Evolutionary conservation across 2,113 vertebrate genomes (phyloP), one percentile per base, ranked within the genome.

Genomic region (Salvator merianae): DNA sequence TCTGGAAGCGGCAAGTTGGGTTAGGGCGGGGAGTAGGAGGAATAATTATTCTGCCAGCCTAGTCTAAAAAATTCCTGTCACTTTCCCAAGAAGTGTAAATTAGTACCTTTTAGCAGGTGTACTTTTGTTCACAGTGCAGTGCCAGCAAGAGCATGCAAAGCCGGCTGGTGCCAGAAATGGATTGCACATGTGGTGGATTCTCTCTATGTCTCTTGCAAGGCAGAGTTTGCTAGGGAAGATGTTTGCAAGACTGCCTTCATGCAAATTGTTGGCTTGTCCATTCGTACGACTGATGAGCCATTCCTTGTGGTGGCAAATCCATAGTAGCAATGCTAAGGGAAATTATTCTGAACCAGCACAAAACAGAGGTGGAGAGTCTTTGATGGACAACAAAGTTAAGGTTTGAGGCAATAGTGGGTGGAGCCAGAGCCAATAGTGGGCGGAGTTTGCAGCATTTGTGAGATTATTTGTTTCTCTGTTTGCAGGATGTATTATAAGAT

Each of bases 91-190:
- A 6, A 2, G 30, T 18, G 5, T 59, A 34, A 78, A 47, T 16
- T 47, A 32, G 1, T 43, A 3, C 77, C 8, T 43, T 77, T 13
- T 2, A 28, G 50, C 3, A 36, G 0, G 0, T 0, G 1, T 65
- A 14, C 22, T 70, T 89, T 53, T 85, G 71, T 59, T 1, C 0
- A 7, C 0, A 10, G 2, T 2, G 10, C n/a, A 38, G 75, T 73
- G 34, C 53, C 13, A n/a, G 66, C 10, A 5, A 28, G 10, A 43
- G 81, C 28, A 1, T 28, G 71, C 40, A 36, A 34, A 65, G 12
- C 22, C 50, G 81, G 14, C 26, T 20, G 30, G 32, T 32, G 14
- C n/a, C 65, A 34, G 43, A 20, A 34, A 6, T 6, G 9, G 4
- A 22, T 9, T 7, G 38, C 34, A 38, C 34, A 6, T 47, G 2